Evolutionary conservation across 2,113 vertebrate species (phyloP).

Genomic region (Montifringilla adamsi): DNA sequence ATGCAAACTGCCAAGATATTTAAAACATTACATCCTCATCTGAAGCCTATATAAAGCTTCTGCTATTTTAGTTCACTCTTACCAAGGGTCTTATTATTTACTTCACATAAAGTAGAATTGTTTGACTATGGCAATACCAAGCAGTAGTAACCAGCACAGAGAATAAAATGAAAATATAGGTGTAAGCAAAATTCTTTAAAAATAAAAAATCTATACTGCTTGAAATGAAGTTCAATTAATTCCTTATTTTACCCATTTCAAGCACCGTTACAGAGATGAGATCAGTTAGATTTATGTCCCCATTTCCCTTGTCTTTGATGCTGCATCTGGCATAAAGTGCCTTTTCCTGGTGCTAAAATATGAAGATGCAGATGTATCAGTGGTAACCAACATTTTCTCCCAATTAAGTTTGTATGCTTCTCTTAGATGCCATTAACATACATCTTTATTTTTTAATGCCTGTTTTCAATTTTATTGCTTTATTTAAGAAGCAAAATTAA

Average conservation of each 20-base stretch:
- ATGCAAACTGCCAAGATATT: not conserved
- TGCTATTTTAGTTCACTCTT: not conserved
- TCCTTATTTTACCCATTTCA: constrained; percentile 61
- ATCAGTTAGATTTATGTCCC: constrained; percentile 64
- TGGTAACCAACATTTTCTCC: constrained; percentile 47
- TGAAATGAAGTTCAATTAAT: constrained; percentile 49
- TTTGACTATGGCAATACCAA: not conserved
- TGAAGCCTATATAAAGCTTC: not conserved
- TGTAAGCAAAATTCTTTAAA: not conserved
- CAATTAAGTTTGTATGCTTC: constrained; percentile 57
- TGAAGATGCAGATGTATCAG: constrained; percentile 61
- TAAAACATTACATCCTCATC: not conserved
- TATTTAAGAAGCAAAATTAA: constrained; percentile 60
- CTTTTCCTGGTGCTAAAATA: constrained; percentile 60
- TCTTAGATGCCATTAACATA: constrained; percentile 43
- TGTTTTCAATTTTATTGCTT: constrained; percentile 47
- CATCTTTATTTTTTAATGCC: constrained; percentile 58
- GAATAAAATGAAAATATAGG: not conserved
- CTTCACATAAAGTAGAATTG: not conserved
- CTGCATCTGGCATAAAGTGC: constrained; percentile 51
- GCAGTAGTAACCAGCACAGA: not conserved
- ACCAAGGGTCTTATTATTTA: not conserved
- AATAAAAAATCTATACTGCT: not conserved
- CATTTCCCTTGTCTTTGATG: constrained; percentile 65
- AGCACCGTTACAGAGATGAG: constrained; percentile 54